Evolutionary conservation across 2,113 vertebrate genomes (phyloP).

Genomic region (Ailuropoda melanoleuca): DNA sequence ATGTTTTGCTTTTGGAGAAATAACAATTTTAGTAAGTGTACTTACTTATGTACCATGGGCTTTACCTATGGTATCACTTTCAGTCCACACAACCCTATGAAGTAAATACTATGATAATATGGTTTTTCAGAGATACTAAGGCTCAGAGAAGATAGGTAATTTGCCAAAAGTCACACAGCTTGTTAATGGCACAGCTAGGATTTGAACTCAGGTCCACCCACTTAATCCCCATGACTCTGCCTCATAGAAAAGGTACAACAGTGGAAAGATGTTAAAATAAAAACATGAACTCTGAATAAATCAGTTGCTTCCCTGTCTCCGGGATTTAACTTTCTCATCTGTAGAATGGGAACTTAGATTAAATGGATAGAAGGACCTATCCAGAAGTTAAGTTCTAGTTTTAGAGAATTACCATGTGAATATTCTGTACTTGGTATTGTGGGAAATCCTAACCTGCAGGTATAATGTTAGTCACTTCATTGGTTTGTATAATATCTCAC

Average conservation of each 20-base stretch:
- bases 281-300: background rate
- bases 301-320: background rate
- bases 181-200: background rate
- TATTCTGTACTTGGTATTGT: background rate
- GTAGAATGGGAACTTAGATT: background rate
- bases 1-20: slow-evolving; percentile 23
- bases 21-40: background rate
- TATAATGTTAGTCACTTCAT: background rate
- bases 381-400: background rate
- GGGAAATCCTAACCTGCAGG: background rate
- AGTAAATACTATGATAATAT: background rate
- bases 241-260: background rate
- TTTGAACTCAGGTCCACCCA: background rate
- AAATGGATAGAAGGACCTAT: background rate
- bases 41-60: background rate
- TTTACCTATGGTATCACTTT: background rate
- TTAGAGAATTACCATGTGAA: background rate
- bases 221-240: background rate
- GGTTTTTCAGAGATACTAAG: background rate
- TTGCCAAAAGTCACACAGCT: slow-evolving; percentile 13
- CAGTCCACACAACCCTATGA: background rate
- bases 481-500: background rate
- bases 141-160: background rate
- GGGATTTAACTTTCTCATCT: background rate
- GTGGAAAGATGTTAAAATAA: background rate